Evolutionary conservation across 2,113 vertebrate genomes (phyloP), one percentile per base, ranked within the genome.

Genomic region (Myotis yumanensis): DNA sequence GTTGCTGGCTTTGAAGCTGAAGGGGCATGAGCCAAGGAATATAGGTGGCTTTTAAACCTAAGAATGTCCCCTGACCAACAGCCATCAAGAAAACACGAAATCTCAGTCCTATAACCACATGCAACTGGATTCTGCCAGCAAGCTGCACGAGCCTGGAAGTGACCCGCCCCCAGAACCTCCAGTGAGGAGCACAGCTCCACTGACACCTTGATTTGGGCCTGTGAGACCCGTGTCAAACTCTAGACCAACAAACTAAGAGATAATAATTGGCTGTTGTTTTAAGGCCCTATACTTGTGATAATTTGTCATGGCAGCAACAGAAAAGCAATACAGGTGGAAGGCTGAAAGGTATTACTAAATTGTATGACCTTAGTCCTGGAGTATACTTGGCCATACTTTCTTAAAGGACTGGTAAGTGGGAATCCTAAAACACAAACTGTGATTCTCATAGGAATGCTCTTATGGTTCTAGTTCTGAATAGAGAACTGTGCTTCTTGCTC

Each of bases 1-100:
- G 32, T 72, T 76, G 46, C 43, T 91, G 32, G 25, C 57, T 91
- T 93, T 86, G 51, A 94, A 95, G 11, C 83, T 71, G 28, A 91
- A 76, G 64, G 28, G 8, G 9, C n/a, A 43, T 43, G 43, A 85
- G 90, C 69, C 81, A 77, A 89, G 30, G 57, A 57, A 66, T 43
- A 12, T 57, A 28, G 18, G 28, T 57, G n/a, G 69, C 32, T 90
- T 82, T 52, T 89, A 28, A 76, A 83, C 57, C 46, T 57, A 71
- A 79, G 62, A 94, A 57, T 64, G 73, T 43, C 12, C 77, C 62
- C 52, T 66, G 37, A 15, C 62, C 59, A 76, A 40, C 14, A 91
- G 30, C 75, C 59, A 68, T 30, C 48, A 71, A 90, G 57, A 32
- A 90, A 90, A 66, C 12, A 12, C 23, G 43, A 30, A 68, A 68